Evolutionary conservation across 2,888 invertebrate genomes (phyloP).

Genomic region (Choristoneura rosaceana): DNA sequence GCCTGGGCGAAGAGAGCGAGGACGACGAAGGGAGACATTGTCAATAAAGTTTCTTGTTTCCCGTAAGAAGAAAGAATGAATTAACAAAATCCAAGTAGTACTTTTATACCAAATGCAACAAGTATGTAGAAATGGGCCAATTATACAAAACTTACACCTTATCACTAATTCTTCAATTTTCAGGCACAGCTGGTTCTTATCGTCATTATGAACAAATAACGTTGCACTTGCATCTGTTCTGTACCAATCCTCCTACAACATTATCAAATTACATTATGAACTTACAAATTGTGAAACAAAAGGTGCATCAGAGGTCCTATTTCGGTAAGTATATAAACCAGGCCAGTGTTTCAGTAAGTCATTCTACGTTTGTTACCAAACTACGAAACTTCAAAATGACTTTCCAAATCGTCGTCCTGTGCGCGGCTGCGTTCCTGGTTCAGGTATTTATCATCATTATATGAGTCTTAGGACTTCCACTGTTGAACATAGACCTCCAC

Average conservation of each 20-base stretch:
- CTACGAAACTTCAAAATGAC: conserved; percentile 10
- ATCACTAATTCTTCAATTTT: not conserved
- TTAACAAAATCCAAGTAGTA: not conserved
- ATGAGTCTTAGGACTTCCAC: no score
- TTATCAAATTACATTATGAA: not conserved
- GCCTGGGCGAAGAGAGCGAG: conserved; percentile 21
- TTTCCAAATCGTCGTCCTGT: conserved; percentile 16
- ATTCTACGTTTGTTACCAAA: not conserved
- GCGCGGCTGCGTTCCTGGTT: conserved; percentile 21
- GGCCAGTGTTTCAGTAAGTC: not conserved
- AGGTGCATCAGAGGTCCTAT: not conserved
- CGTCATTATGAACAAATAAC: not conserved
- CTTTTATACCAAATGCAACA: conserved; percentile 10
- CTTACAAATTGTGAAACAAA: not conserved
- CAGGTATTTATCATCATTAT: conserved; percentile 18
- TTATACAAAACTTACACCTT: not conserved
- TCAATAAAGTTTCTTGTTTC: not conserved
- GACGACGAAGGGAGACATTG: conserved; percentile 27
- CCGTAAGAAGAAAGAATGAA: conserved; percentile 11
- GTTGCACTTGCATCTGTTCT: not conserved
- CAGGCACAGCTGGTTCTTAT: not conserved
- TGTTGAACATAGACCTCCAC: no score
- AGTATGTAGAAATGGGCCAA: not conserved
- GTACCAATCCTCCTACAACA: not conserved
- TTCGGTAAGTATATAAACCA: conserved; percentile 17